Base-by-base conservation (phyloP, 37 sponge, comb jelly and placozoan species). In the Chondrosia reniformis region DNA sequence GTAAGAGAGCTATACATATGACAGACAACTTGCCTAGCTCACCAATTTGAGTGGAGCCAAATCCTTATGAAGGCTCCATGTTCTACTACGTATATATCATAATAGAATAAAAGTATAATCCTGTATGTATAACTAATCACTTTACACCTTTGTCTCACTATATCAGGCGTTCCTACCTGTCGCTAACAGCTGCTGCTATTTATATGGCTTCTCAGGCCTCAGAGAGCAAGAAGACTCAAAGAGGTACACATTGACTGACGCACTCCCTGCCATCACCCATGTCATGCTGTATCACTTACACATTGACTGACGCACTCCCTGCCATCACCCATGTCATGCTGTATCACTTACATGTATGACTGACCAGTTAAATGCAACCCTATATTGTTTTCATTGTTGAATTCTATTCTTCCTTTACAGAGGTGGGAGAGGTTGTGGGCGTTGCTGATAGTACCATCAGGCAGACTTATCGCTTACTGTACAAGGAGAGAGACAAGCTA, bases 401-500 rank as follows among this genome's bases (percentile, higher is more conserved):
- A 22, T 40, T 24, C 10, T 25, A 0, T 67, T 69, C 32, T 39
- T 31, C 24, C 31, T 46, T 9, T 38, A 28, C 81, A 93, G 99
- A 95, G 67, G 92, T 98, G 33, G 96, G 96, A 33, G 95, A 93
- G 73, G 96, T 95, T 28, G 96, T 94, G 76, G 99, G 96, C 46
- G 99, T 98, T 73, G 99, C 99, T n/a, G 99, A 98, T 32, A 84
- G 88, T 25, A 98, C 99, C 38, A 98, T 98, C 49, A 74, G 96
- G 63, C 90, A 92, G 57, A 88, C 94, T 3, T 95, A 93, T 67
- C 80, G 92, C 42, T 79, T 89, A 33, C 80, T 98, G 63, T 92
- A 86, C 74, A 93, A 96, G 17, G 42, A 69, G 28, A 79, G 89
- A 46, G 89, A 83, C 13, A 67, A 84, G 71, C 92, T 98, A 33